Conservation (phyloP, 2,888 invertebrate genomes). For the Tetanocera ferruginea region DNA sequence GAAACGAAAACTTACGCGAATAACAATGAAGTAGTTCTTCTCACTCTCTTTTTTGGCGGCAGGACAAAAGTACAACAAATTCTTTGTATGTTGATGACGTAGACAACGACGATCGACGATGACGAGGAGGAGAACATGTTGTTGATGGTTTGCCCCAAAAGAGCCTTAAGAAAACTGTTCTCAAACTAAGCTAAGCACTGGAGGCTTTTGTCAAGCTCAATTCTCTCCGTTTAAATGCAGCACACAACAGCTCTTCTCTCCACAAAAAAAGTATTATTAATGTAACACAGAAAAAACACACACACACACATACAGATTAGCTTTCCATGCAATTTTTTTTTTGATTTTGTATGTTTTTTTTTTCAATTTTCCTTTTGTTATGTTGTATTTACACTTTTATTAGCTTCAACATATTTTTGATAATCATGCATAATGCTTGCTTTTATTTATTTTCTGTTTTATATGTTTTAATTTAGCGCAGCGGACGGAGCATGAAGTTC, state of each 20-base stretch:
- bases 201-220: not conserved
- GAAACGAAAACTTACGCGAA: slow-evolving; percentile 62
- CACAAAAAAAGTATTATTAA: not conserved
- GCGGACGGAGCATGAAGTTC: not conserved
- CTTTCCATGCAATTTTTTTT: slow-evolving; percentile 9
- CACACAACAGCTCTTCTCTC: not conserved
- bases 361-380: not conserved
- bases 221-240: not conserved
- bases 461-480: not conserved
- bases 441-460: not conserved
- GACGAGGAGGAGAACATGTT: slow-evolving; percentile 39
- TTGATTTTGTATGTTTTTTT: not conserved
- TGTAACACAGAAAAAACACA: not conserved
- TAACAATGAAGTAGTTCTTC: slow-evolving; percentile 47
- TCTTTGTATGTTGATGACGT: slow-evolving; percentile 25
- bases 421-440: not conserved
- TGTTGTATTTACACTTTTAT: not conserved
- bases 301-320: slow-evolving; percentile 12
- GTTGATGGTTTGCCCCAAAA: slow-evolving; percentile 22
- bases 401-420: not conserved
- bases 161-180: not conserved
- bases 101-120: slow-evolving; percentile 43
- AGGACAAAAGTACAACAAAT: slow-evolving; percentile 5
- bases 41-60: not conserved
- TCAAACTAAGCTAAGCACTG: not conserved